Evolutionary conservation across 2,888 invertebrate species (phyloP), one percentile per base, ranked within the genome.

Genomic region (Cinara cedri): DNA sequence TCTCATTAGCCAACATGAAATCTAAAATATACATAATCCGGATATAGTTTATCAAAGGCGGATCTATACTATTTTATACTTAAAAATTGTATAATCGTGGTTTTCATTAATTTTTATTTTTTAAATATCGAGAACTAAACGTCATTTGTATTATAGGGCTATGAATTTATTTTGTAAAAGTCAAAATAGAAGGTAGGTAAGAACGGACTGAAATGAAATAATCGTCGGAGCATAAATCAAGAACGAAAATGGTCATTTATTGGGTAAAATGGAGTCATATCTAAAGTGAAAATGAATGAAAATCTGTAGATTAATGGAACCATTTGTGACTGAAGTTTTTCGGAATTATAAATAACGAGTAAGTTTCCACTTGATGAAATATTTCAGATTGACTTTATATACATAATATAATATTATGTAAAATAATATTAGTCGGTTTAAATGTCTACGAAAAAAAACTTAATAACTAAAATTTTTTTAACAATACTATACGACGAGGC

Each of bases 291-390:
- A 72, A 49, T 26, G 26, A 71, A 57, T 44, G n/a, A 44, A 57
- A 71, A 71, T 57, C 42, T 60, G 49, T 72, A 72, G 26, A 46
- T 60, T 26, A 49, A 72, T 60, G 19, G 51, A 49, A 46, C 24
- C 46, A 46, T 72, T 72, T 60, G n/a, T 60, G 57, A 60, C 24
- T 72, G 44, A 60, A 71, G 34, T 42, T 55, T 57, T 57, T 71
- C 42, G 21, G 16, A 60, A 72, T 72, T n/a, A 13, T 60, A 72
- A 72, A 72, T 60, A 72, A 60, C 9, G 60, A 60, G 26, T 9
- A 60, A 60, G 14, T 72, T 72, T 72, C 46, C 26, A 4, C n/a
- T 72, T 26, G 72, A 72, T 14, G 46, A 72, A 60, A 46, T 72
- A 57, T 24, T 11, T 72, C n/a, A 13, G 46, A 60, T n/a, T 46